Base-by-base conservation (phyloP, 1,140 invertebrate genomes). In the Idris sp. region DNA sequence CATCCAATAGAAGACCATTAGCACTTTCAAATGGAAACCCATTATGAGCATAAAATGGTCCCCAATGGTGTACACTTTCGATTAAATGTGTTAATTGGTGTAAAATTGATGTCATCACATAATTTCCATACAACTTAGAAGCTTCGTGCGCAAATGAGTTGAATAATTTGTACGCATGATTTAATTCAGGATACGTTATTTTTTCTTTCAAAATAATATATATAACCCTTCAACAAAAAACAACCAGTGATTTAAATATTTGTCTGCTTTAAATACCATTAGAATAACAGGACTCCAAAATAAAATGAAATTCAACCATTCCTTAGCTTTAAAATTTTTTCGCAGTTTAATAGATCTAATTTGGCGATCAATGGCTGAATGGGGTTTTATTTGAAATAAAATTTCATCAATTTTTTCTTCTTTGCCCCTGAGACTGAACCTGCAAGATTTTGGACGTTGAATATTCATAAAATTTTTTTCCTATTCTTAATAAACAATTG, bases 301-400 rank as follows among this genome's bases (percentile, higher is more conserved):
- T 18, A 38, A 18, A 18, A 38, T 16, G 7, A 6, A 38, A 18
- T 38, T 38, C 15, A 18, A 9, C 15, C 36, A 38, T 38, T 38
- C 36, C 8, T 38, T 38, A 6, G 36, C 36, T 18, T 38, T 38
- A 6, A 6, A 9, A 38, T 18, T 18, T 9, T 38, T 6, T 4
- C 15, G 15, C 14, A 11, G 2, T 4, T 7, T 38, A 3, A 38
- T 38, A 13, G 16, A 9, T 18, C 36, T 2, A 38, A 15, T 6
- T 11, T 18, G 9, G 5, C 36, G 14, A 38, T 38, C 36, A n/a
- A 16, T 6, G 18, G 36, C 36, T 9, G 36, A 26, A 31, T 51
- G 49, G 1, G 51, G 51, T 18, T 38, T 40, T 30, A 56, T 41
- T 31, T 41, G 4, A n/a, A 43, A 8, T 11, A 56, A 13, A 0